These are phyloP conservation scores for Augiades crinisus DNA, from an alignment of 2,888 invertebrate species.

Conservation along the genomic window DNA sequence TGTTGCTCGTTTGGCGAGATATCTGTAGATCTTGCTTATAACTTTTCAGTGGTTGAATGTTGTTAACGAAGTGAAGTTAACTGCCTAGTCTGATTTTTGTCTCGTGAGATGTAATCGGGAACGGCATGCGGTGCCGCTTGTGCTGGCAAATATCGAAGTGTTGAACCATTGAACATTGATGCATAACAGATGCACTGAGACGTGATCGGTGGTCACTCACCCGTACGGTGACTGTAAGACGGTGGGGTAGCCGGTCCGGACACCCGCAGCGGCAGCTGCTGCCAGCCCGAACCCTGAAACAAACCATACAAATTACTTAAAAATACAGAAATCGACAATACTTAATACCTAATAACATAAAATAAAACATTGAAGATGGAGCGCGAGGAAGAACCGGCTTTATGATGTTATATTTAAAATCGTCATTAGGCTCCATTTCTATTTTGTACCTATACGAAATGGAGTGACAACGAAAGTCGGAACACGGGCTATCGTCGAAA, in stretches of 20 bases:
- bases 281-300: conserved; percentile 73
- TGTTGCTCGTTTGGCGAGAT: not conserved
- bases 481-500: conserved; percentile 36
- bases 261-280: conserved; percentile 83
- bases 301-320: too few relatives aligned
- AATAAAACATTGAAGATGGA: too few relatives aligned
- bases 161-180: conserved; percentile 77
- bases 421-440: too few relatives aligned
- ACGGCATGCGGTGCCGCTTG: conserved; percentile 70
- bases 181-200: conserved; percentile 50
- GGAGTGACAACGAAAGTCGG: conserved; percentile 39
- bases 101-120: conserved; percentile 75
- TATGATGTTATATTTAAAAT: too few relatives aligned
- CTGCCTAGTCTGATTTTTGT: conserved; percentile 71
- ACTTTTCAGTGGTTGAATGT: not conserved
- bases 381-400: too few relatives aligned
- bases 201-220: conserved; percentile 81
- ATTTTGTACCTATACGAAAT: conserved; percentile 31
- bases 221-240: conserved; percentile 91
- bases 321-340: too few relatives aligned
- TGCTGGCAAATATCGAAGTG: conserved; percentile 79
- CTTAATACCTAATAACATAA: too few relatives aligned
- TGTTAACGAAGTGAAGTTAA: conserved; percentile 2
- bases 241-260: conserved; percentile 89
- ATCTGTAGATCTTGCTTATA: not conserved